Percentiles rank a stretch among this genome's conserved stretches.
phyloP scores from a whole-genome alignment of 2,888 invertebrate species.

The Hydroisotoma schaefferi region DNA sequence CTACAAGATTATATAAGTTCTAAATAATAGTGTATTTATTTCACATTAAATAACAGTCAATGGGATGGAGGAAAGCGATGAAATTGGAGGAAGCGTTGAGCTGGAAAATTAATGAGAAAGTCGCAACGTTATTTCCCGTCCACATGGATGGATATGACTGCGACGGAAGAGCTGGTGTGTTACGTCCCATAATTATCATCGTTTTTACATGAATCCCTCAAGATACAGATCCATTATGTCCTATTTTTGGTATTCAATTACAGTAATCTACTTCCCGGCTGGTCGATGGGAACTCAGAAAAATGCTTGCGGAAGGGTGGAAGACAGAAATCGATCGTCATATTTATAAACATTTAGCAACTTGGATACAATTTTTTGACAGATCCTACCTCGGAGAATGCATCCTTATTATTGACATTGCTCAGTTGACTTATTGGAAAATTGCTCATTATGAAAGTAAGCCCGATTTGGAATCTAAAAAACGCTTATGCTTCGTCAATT shows the following conservation, averaged over 20 bases:
- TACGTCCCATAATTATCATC: too few relatives aligned
- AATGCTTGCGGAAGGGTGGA: conserved; percentile 33
- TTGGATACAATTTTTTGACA: background rate
- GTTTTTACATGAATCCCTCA: too few relatives aligned
- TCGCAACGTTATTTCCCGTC: conserved; percentile 31
- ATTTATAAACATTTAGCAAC: conserved; percentile 14
- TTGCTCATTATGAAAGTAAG: conserved; percentile 32
- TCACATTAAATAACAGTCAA: conserved; percentile 15
- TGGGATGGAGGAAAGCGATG: conserved; percentile 36
- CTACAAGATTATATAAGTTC: too few relatives aligned
- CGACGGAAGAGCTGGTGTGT: conserved; percentile 41
- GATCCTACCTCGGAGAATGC: conserved; percentile 19
- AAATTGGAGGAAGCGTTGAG: conserved; percentile 28
- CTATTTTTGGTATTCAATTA: background rate
- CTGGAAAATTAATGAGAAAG: conserved; percentile 32
- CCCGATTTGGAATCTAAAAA: too few relatives aligned
- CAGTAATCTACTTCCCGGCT: conserved; percentile 34
- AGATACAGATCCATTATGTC: background rate
- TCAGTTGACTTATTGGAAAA: conserved; percentile 30
- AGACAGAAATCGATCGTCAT: conserved; percentile 14
- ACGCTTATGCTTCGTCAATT: too few relatives aligned
- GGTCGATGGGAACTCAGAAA: conserved; percentile 41
- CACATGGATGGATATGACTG: conserved; percentile 35
- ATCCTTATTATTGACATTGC: conserved; percentile 27
- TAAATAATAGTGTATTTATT: too few relatives aligned